Conservation (phyloP, 2,888 invertebrate species). For the Odontocerum albicorne region DNA sequence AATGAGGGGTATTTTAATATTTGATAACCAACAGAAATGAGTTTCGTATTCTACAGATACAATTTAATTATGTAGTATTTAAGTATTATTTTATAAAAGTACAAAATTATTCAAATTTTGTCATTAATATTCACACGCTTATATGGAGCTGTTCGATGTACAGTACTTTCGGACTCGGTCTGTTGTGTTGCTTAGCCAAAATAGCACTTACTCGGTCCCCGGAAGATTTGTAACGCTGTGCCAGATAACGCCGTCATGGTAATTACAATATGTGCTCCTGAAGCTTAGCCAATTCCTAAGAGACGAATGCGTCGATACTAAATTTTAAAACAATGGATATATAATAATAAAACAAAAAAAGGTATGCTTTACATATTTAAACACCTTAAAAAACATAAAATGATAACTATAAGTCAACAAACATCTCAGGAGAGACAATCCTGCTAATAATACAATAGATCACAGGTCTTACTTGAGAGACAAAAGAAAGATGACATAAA, state of each 20-base stretch:
- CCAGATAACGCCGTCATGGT: conserved; percentile 7
- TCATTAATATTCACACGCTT: conserved; percentile 35
- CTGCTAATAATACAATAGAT: too few species aligned
- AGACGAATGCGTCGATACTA: too few species aligned
- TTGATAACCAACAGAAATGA: too few species aligned
- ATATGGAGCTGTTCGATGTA: conserved; percentile 32
- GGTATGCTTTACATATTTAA: too few species aligned
- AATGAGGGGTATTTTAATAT: too few species aligned
- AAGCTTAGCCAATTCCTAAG: too few species aligned
- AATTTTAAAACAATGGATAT: not conserved
- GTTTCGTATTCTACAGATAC: conserved; percentile 20
- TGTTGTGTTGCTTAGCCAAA: conserved; percentile 10
- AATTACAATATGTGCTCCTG: conserved; percentile 12
- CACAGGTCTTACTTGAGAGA: too few species aligned
- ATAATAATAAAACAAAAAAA: not conserved
- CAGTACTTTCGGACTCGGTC: conserved; percentile 21
- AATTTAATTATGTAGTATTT: conserved; percentile 31
- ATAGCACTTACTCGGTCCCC: conserved; percentile 6
- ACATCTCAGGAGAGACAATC: too few species aligned
- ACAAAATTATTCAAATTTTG: conserved; percentile 35
- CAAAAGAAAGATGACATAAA: too few species aligned
- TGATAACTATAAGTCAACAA: too few species aligned
- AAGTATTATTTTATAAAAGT: conserved; percentile 34
- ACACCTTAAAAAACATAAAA: too few species aligned
- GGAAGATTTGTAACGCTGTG: conserved; percentile 11